These are phyloP conservation scores for Aviceda subcristata DNA, from an alignment of 2,113 vertebrate species.

Conservation along the genomic window DNA sequence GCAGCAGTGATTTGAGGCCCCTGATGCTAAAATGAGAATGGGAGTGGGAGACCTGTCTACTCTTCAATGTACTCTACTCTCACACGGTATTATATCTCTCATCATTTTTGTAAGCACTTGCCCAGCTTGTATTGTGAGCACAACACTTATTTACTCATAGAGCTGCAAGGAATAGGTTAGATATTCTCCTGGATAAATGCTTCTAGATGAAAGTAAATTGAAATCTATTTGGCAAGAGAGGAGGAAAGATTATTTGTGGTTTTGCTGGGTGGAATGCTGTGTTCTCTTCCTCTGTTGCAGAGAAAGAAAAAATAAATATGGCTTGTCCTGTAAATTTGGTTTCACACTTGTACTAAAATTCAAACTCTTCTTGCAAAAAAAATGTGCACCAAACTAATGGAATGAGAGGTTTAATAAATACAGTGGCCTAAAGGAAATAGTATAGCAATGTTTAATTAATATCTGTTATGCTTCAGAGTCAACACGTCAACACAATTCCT, in stretches of 20 bases:
- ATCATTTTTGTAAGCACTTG: not conserved
- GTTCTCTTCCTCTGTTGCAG: not conserved
- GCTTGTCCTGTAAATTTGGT: not conserved
- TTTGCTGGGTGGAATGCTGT: not conserved
- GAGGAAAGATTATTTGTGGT: not conserved
- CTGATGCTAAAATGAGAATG: not conserved
- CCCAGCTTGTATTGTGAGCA: not conserved
- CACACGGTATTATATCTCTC: not conserved
- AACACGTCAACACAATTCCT: slow-evolving; percentile 32
- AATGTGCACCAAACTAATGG: slow-evolving; percentile 4
- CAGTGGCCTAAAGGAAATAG: slow-evolving; percentile 45
- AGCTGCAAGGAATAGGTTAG: not conserved
- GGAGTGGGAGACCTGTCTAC: not conserved
- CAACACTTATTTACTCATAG: not conserved
- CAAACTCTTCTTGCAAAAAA: not conserved
- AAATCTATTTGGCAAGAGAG: not conserved
- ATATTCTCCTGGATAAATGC: not conserved
- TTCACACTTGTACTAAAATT: slow-evolving; percentile 1
- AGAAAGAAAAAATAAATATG: not conserved
- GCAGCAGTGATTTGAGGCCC: not conserved
- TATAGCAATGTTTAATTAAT: slow-evolving; percentile 47
- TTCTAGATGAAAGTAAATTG: not conserved
- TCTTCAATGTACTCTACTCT: not conserved
- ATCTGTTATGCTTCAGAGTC: slow-evolving; percentile 32
- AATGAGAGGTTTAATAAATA: slow-evolving; percentile 51